Base-by-base conservation (phyloP, 2,113 vertebrate genomes). In the Lates calcarifer region DNA sequence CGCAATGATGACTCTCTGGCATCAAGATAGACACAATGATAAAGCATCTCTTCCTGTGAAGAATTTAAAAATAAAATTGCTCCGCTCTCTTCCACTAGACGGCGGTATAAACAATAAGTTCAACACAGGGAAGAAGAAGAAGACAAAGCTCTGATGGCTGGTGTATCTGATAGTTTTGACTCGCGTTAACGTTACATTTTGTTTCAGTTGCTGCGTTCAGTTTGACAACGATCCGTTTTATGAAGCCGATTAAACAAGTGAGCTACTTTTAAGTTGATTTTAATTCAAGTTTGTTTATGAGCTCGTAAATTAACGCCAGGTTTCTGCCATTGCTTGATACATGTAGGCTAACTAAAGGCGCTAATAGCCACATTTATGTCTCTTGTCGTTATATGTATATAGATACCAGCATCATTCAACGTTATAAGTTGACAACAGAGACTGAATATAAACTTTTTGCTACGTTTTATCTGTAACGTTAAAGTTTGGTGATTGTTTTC, bases 41-140 rank as follows among this genome's bases (percentile, higher is more conserved):
- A 47, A 3, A 18, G 6, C 1, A 3, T 1, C 20, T 47, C 5
- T 18, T 64, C 49, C 49, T 58, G 28, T 56, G 0, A 15, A 1
- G 0, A 3, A 28, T 72, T 79, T 22, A 56, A 63, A 39, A 31
- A 3, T 62, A 51, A 53, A 69, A 9, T 7, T 51, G 41, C 11
- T 17, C 22, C 7, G 3, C 15, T 22, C 9, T 15, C 20, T 10
- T 63, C 0, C 82, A 20, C 53, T 24, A 60, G 87, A 41, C 55
- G 90, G 89, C 87, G 69, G 10, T 49, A 6, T n/a, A 1, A 0
- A 1, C 9, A 1, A 1, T 5, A 17, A 18, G 8, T 8, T 63
- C 6, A 1, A 14, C 1, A 0, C 1, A 49, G 7, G 9, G 79
- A 74, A 81, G 82, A 81, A 81, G 85, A 68, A 81, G 83, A 80